These are phyloP conservation scores for Menidia menidia DNA, from an alignment of 2,797 vertebrate genomes.

Conservation along the genomic window DNA sequence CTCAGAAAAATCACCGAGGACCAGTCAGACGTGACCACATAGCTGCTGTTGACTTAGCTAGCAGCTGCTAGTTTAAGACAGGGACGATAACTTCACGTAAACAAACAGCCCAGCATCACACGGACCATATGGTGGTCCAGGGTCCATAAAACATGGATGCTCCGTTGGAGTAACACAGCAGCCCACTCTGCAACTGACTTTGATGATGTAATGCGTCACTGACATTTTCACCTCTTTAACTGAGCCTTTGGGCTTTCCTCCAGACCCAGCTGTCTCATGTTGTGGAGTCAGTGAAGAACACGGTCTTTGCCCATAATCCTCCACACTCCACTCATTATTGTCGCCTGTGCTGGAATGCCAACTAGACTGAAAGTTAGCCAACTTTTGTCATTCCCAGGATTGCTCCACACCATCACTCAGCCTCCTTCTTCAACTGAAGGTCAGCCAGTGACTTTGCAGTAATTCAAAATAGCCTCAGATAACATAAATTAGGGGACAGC, in stretches of 20 bases:
- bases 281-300: background rate
- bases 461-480: slow-evolving; percentile 55
- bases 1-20: slow-evolving; percentile 67
- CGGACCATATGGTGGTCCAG: background rate
- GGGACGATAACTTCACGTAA: background rate
- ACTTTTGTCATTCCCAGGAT: slow-evolving; percentile 51
- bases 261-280: background rate
- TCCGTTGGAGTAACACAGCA: slow-evolving; percentile 1
- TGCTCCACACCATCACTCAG: slow-evolving; percentile 33
- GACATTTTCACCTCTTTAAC: slow-evolving; percentile 45
- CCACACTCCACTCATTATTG: background rate
- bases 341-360: slow-evolving; percentile 3
- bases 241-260: slow-evolving; percentile 8
- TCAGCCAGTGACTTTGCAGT: slow-evolving; percentile 84
- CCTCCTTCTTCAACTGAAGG: slow-evolving; percentile 73
- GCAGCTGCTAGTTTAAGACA: slow-evolving; percentile 42
- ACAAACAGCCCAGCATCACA: slow-evolving; percentile 26
- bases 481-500: slow-evolving; percentile 46
- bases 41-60: slow-evolving; percentile 34
- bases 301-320: background rate
- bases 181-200: slow-evolving; percentile 43
- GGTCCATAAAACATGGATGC: slow-evolving; percentile 33
- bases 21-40: slow-evolving; percentile 66
- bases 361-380: slow-evolving; percentile 72
- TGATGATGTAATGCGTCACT: slow-evolving; percentile 72